Percentiles rank a stretch among this genome's conserved stretches.
These are phyloP conservation scores for Daphoenositta chrysoptera DNA, from an alignment of 2,113 vertebrate species.

Conservation along the genomic window DNA sequence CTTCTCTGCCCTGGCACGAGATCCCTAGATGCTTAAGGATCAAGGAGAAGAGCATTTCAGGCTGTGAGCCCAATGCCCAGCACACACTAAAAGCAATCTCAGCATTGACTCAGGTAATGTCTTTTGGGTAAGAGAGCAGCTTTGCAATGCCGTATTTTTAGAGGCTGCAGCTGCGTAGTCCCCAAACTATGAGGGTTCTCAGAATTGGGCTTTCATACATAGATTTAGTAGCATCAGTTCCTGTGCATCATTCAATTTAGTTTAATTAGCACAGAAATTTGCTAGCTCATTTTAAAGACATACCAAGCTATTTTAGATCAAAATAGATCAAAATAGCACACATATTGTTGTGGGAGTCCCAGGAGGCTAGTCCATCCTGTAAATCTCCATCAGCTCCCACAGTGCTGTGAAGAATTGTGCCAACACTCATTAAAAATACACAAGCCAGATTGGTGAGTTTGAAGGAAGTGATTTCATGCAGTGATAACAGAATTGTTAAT, in stretches of 20 bases:
- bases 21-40: background rate
- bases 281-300: background rate
- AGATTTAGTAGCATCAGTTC: background rate
- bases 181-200: background rate
- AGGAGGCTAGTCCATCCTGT: background rate
- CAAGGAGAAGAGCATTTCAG: background rate
- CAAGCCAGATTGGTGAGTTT: background rate
- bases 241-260: background rate
- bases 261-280: constrained; percentile 6
- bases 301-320: background rate
- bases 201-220: background rate
- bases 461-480: constrained; percentile 1
- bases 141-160: background rate
- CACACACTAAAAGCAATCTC: background rate
- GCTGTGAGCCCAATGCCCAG: background rate
- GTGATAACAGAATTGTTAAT: constrained; percentile 4
- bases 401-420: background rate
- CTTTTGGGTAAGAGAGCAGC: background rate
- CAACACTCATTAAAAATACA: constrained; percentile 42
- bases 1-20: background rate
- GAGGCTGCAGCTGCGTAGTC: background rate
- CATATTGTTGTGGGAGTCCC: constrained; percentile 19
- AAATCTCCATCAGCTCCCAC: background rate
- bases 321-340: constrained; percentile 6
- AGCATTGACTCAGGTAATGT: background rate